Conservation (phyloP, 2,797 vertebrate species). For the Myripristis murdjan region DNA sequence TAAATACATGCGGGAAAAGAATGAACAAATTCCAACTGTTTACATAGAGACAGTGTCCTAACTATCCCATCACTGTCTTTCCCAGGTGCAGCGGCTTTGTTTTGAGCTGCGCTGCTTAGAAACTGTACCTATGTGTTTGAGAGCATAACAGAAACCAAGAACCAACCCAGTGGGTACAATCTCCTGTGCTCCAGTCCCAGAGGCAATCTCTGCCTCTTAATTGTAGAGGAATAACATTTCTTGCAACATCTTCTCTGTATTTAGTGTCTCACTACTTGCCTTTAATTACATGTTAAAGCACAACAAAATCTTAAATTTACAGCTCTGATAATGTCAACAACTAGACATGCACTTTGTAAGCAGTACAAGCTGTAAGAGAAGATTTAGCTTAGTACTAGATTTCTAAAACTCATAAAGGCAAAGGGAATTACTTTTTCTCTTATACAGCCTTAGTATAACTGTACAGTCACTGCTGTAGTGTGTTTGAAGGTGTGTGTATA, state of each 20-base stretch:
- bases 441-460: background rate
- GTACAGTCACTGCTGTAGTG: background rate
- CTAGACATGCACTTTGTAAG: background rate
- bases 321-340: background rate
- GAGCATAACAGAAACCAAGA: constrained; percentile 8
- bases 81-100: constrained; percentile 9
- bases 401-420: too few species aligned
- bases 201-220: constrained; percentile 45
- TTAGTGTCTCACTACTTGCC: constrained; percentile 42
- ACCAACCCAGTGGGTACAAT: background rate
- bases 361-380: background rate
- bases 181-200: constrained; percentile 20
- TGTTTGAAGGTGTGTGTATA: background rate
- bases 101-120: constrained; percentile 14
- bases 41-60: background rate
- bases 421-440: background rate
- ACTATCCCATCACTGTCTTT: background rate
- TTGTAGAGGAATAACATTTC: constrained; percentile 56
- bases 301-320: constrained; percentile 25
- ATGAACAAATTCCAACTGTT: background rate
- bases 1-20: background rate
- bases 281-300: constrained; percentile 41
- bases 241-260: constrained; percentile 52
- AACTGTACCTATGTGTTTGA: constrained; percentile 14
- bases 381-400: background rate